A percentile compares a stretch with the other conserved stretches of the same genome.
Evolutionary conservation across 2,113 vertebrate genomes (phyloP).

Genomic region (Microtus richardsoni): DNA sequence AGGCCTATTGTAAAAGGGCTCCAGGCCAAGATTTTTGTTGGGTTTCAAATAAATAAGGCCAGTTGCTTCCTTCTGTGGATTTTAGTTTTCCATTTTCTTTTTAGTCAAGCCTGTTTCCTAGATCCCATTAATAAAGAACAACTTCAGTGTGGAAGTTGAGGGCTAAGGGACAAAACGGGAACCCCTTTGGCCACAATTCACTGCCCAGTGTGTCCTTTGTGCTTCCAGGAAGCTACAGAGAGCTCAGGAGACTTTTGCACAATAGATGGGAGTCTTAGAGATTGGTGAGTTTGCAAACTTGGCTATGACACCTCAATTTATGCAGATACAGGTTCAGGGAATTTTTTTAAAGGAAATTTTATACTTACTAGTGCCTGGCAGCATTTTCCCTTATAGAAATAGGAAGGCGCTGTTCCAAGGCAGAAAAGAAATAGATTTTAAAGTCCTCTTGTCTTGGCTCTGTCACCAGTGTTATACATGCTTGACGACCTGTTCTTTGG

Average conservation of each 20-base stretch:
- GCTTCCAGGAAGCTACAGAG: background rate
- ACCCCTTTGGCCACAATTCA: background rate
- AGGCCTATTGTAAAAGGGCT: background rate
- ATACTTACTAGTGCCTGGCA: background rate
- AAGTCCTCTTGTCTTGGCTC: background rate
- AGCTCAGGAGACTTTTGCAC: background rate
- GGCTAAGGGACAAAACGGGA: background rate
- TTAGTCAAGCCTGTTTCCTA: background rate
- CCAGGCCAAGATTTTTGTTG: background rate
- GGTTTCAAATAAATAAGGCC: background rate
- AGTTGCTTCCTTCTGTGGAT: background rate
- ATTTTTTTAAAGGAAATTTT: slow-evolving; percentile 50
- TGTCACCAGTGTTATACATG: background rate
- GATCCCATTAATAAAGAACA: background rate
- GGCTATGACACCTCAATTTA: slow-evolving; percentile 16
- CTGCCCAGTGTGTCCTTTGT: slow-evolving; percentile 30
- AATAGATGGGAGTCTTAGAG: background rate
- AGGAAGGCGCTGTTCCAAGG: background rate
- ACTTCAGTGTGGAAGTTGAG: background rate
- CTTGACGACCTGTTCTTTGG: background rate
- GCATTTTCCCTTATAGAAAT: background rate
- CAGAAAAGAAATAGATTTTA: background rate
- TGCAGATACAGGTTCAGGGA: slow-evolving; percentile 7
- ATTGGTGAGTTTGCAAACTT: background rate
- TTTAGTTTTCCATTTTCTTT: background rate